phyloP scores from a whole-genome alignment of 1,140 invertebrate genomes.

The Hylaeus volcanicus region DNA sequence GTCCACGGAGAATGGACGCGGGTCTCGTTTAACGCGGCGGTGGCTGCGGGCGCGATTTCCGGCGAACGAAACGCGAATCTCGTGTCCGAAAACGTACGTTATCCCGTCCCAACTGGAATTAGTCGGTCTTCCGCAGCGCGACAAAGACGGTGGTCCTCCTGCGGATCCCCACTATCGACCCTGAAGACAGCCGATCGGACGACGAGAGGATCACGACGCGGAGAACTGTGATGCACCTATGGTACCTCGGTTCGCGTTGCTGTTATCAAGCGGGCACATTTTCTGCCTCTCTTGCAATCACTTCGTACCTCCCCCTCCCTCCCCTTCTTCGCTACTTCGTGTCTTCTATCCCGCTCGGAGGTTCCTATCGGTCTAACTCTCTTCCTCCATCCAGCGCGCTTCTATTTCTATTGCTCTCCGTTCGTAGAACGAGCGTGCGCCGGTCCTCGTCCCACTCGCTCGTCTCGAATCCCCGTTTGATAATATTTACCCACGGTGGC shows the following conservation, averaged over 20 bases:
- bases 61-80: constrained; percentile 28
- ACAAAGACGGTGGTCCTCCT: constrained; percentile 48
- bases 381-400: constrained; percentile 4
- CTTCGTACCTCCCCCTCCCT: constrained; percentile 15
- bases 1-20: neutral
- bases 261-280: constrained; percentile 67
- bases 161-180: constrained; percentile 62
- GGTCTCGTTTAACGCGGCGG: neutral
- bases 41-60: constrained; percentile 20
- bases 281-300: constrained; percentile 57
- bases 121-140: constrained; percentile 39
- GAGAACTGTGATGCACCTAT: constrained; percentile 54
- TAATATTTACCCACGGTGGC: constrained; percentile 34
- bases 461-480: constrained; percentile 34
- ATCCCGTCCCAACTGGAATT: constrained; percentile 70
- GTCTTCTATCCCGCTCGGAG: neutral
- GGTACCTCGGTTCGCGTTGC: constrained; percentile 52
- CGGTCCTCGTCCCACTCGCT: neutral
- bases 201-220: constrained; percentile 43
- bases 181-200: constrained; percentile 52
- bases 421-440: neutral
- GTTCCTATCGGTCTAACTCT: neutral
- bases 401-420: constrained; percentile 12
- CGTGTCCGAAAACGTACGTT: constrained; percentile 71
- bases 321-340: neutral